A percentile compares a stretch with the other conserved stretches of the same genome.
These are phyloP conservation scores for Silurus glanis DNA, from an alignment of 2,113 vertebrate genomes.

Conservation along the genomic window DNA sequence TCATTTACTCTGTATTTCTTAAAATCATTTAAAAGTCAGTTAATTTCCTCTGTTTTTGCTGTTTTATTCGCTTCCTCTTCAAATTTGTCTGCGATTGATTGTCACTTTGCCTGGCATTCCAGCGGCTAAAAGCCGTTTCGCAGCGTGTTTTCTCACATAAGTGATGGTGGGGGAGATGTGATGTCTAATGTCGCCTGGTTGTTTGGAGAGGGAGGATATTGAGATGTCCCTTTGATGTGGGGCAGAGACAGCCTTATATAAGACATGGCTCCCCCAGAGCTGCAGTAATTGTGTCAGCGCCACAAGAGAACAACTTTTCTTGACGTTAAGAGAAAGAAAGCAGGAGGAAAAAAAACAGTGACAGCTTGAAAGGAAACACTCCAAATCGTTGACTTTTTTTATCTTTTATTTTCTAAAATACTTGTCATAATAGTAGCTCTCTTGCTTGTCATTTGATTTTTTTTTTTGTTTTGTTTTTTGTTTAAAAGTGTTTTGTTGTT, in stretches of 20 bases:
- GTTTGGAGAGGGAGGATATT: slow-evolving; percentile 39
- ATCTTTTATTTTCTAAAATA: slow-evolving; percentile 18
- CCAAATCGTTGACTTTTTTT: slow-evolving; percentile 14
- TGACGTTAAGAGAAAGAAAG: slow-evolving; percentile 19
- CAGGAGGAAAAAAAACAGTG: slow-evolving; percentile 11
- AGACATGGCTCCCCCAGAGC: slow-evolving; percentile 36
- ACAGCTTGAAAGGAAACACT: slow-evolving; percentile 30
- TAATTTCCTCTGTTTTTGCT: not conserved
- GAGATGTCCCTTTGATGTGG: slow-evolving; percentile 53
- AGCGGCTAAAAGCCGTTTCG: slow-evolving; percentile 13
- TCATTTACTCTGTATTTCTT: not conserved
- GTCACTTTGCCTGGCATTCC: slow-evolving; percentile 1
- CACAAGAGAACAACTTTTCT: slow-evolving; percentile 45
- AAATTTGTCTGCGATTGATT: slow-evolving; percentile 5
- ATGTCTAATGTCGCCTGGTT: slow-evolving; percentile 35
- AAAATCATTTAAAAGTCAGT: not conserved
- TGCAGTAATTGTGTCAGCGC: slow-evolving; percentile 42
- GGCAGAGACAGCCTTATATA: slow-evolving; percentile 35
- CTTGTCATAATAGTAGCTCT: slow-evolving; percentile 14
- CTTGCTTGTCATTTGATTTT: not conserved
- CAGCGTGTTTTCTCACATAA: slow-evolving; percentile 27
- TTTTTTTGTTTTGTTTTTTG: not conserved
- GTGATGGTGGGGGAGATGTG: slow-evolving; percentile 36
- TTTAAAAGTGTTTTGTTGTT: not conserved
- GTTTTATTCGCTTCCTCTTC: not conserved